These are phyloP conservation scores for Bombus haemorrhoidalis DNA, from an alignment of 1,140 invertebrate species.

Conservation along the genomic window DNA sequence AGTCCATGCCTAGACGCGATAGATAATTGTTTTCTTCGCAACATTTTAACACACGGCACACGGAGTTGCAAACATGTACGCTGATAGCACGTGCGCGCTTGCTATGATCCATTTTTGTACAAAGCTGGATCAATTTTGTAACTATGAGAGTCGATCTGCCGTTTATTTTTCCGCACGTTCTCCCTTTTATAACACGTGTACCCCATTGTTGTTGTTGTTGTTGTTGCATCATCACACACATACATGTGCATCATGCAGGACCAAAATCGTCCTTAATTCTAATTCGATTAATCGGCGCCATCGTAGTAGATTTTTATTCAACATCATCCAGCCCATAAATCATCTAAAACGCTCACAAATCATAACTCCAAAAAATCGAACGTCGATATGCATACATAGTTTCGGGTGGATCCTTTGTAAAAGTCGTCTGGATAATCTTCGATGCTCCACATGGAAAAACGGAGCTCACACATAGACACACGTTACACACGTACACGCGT, in stretches of 20 bases:
- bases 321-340: too few relatives aligned
- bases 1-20: slow-evolving; percentile 74
- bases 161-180: slow-evolving; percentile 12
- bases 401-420: slow-evolving; percentile 28
- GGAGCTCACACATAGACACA: slow-evolving; percentile 10
- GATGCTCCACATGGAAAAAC: background rate
- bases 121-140: slow-evolving; percentile 30
- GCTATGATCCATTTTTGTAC: slow-evolving; percentile 23
- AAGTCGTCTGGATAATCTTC: slow-evolving; percentile 40
- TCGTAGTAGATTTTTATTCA: slow-evolving; percentile 4
- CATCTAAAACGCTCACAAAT: too few relatives aligned
- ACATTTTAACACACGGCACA: slow-evolving; percentile 35
- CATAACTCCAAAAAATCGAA: background rate
- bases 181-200: slow-evolving; percentile 2
- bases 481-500: slow-evolving; percentile 9
- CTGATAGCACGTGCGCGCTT: background rate
- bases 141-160: background rate
- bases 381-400: slow-evolving; percentile 6
- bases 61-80: slow-evolving; percentile 41
- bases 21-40: background rate
- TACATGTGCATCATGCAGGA: background rate
- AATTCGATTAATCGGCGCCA: slow-evolving; percentile 16
- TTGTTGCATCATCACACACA: background rate
- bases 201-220: slow-evolving; percentile 7
- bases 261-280: slow-evolving; percentile 10